Evolutionary conservation across 2,888 invertebrate species (phyloP), one percentile per base, ranked within the genome.

Genomic region (Trachelus iudaicus): DNA sequence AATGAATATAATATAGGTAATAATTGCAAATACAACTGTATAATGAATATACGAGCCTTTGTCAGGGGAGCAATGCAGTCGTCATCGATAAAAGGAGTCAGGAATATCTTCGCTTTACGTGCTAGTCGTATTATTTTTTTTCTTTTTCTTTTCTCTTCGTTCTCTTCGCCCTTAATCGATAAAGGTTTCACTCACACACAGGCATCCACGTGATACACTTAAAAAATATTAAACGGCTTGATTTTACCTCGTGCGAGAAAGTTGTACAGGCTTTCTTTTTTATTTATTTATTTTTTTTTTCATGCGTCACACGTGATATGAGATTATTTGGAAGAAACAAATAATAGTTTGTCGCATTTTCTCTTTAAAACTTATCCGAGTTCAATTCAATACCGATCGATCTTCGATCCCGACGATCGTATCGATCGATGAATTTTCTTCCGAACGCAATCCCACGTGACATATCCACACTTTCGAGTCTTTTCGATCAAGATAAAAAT

Each of bases 31-130:
- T 89, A 89, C 86, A 88, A 88, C 87, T 89, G 88, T 86, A 80
- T 88, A 87, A 87, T 88, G 87, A 87, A 89, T 87, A 89, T 88
- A 88, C 87, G 86, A 89, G 89, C 89, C 87, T 89, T 88, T 88
- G 88, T 89, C 86, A 86, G 84, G 87, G 87, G 87, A 88, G 87
- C 85, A 85, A 87, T 88, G 86, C 87, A 87, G 88, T 88, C 87
- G 87, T 88, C 87, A 81, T 87, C 86, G 82, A 88, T 88, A 86
- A 87, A 87, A 84, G 82, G 82, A 85, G 81, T 87, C 82, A 81
- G 85, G 82, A 84, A 82, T 81, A 82, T 75, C 40, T 77, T 79
- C 69, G 56, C 73, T 74, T 77, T 76, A 71, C 56, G 76, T 76
- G 77, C 75, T 75, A 75, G 69, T 76, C 73, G 31, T 31, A 23